Evolutionary conservation across 2,888 invertebrate genomes (phyloP).

Genomic region (Nudaria mundana): DNA sequence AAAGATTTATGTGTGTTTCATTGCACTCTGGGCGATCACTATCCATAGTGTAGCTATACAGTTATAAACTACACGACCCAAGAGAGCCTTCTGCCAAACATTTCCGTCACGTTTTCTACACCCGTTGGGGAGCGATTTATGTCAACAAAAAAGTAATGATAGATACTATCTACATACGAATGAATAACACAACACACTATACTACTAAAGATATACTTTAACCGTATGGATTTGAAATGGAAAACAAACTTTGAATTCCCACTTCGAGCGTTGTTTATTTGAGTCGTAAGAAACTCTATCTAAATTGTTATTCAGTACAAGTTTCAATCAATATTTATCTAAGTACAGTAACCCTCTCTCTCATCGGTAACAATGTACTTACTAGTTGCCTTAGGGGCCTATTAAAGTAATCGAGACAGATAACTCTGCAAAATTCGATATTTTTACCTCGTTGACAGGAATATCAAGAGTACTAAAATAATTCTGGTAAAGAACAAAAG

Average conservation of each 20-base stretch:
- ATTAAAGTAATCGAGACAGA: conserved; percentile 45
- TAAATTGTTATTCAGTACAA: too few species aligned
- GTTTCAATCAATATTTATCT: too few species aligned
- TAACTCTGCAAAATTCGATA: conserved; percentile 46
- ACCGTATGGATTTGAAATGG: too few species aligned
- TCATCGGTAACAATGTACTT: too few species aligned
- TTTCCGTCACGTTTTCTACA: conserved; percentile 51
- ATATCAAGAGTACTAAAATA: conserved; percentile 53
- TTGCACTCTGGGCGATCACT: conserved; percentile 30
- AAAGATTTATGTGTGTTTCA: conserved; percentile 32
- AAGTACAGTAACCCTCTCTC: too few species aligned
- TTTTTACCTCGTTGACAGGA: conserved; percentile 16
- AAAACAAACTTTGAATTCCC: conserved; percentile 16
- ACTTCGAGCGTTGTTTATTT: neutral
- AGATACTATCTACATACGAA: conserved; percentile 36
- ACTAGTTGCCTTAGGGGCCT: conserved; percentile 30
- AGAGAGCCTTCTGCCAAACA: conserved; percentile 58
- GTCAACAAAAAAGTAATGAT: conserved; percentile 63
- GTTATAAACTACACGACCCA: conserved; percentile 61
- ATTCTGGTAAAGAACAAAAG: conserved; percentile 42
- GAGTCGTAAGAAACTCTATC: neutral
- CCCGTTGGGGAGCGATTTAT: conserved; percentile 60
- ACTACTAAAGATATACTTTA: too few species aligned
- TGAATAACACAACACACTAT: conserved; percentile 27
- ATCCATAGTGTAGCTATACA: conserved; percentile 25